A percentile compares a stretch with the other conserved stretches of the same genome.
phyloP scores from a whole-genome alignment of 2,797 vertebrate species.

The Rhyacichthys aspro region DNA sequence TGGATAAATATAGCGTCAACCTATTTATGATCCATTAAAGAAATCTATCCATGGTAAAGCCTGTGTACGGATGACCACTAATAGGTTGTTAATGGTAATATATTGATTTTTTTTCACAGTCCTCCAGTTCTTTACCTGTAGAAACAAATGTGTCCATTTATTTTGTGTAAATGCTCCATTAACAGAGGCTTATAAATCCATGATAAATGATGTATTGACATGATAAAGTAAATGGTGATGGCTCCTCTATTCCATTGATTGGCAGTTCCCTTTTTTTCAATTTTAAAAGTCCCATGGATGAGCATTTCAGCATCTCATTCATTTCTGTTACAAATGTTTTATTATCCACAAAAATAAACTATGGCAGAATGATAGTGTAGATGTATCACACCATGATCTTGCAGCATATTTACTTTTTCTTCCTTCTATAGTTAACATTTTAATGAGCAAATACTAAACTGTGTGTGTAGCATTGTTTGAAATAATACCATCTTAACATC shows the following conservation, averaged over 20 bases:
- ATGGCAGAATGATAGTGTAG: too few species aligned
- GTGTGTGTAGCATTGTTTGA: too few species aligned
- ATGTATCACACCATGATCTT: too few species aligned
- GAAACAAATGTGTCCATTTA: not conserved
- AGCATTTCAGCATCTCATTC: too few species aligned
- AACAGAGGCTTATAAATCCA: not conserved
- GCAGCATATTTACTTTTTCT: too few species aligned
- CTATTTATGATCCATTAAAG: slow-evolving; percentile 2
- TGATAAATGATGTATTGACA: not conserved
- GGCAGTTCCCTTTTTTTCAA: too few species aligned
- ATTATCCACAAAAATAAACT: too few species aligned
- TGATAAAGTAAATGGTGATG: not conserved
- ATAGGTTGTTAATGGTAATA: slow-evolving; percentile 10
- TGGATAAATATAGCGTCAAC: slow-evolving; percentile 6
- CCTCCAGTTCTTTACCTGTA: not conserved
- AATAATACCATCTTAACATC: too few species aligned
- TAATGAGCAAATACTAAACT: too few species aligned
- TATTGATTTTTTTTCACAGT: slow-evolving; percentile 11
- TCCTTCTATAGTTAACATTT: too few species aligned
- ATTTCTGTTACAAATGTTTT: too few species aligned
- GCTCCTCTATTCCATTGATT: too few species aligned
- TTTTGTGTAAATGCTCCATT: not conserved
- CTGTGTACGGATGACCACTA: slow-evolving; percentile 7
- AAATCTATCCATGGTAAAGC: slow-evolving; percentile 6
- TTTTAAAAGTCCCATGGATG: not conserved